A percentile compares a stretch with the other conserved stretches of the same genome.
Evolutionary conservation across 2,797 vertebrate genomes (phyloP).

Genomic region (Rhinichthys osculus): DNA sequence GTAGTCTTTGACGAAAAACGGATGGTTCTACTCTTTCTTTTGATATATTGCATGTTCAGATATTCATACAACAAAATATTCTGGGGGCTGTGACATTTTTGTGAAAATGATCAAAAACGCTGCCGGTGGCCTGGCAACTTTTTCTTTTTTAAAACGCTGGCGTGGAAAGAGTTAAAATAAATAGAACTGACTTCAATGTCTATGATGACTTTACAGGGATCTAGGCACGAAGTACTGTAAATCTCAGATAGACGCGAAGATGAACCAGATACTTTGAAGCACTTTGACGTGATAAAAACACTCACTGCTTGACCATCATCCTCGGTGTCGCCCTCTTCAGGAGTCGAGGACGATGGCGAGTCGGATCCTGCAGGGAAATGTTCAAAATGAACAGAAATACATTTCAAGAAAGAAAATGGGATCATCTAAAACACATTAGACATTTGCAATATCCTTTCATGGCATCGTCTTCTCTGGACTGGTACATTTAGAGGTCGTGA

Average conservation of each 20-base stretch:
- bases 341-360: constrained; percentile 82
- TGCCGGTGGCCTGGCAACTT: too few species aligned
- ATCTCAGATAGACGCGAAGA: neutral
- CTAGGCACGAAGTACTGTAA: neutral
- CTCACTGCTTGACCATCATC: constrained; percentile 84
- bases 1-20: too few species aligned
- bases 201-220: neutral
- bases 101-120: too few species aligned
- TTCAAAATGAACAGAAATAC: constrained; percentile 20
- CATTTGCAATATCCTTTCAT: neutral
- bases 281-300: constrained; percentile 53
- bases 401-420: neutral
- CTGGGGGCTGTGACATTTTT: too few species aligned
- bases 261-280: neutral
- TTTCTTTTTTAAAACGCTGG: too few species aligned
- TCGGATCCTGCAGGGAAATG: constrained; percentile 73
- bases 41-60: too few species aligned
- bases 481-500: neutral
- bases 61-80: too few species aligned
- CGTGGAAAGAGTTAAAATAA: neutral
- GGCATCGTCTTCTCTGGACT: neutral
- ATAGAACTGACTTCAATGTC: neutral
- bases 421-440: neutral
- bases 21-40: too few species aligned
- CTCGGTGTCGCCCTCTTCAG: constrained; percentile 82